These are phyloP conservation scores for Microplitis deprimator DNA, from an alignment of 2,888 invertebrate genomes.

Conservation along the genomic window DNA sequence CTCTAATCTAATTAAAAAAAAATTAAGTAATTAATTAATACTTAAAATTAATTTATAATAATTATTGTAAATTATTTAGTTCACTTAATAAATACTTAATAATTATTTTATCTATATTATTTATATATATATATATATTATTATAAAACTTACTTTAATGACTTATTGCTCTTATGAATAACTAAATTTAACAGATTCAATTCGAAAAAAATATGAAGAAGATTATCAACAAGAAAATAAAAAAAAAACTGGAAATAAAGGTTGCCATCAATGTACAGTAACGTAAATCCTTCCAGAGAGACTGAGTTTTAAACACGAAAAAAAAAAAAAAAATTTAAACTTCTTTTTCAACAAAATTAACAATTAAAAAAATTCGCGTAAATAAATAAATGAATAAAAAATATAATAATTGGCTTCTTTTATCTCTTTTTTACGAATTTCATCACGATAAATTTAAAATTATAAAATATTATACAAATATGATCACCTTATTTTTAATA, in stretches of 20 bases:
- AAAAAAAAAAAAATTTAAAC: neutral
- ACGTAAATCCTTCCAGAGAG: constrained; percentile 50
- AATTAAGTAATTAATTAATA: no score
- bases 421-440: constrained; percentile 4
- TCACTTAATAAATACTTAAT: no score
- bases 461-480: neutral
- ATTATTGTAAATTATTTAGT: no score
- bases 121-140: no score
- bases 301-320: constrained; percentile 19
- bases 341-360: neutral
- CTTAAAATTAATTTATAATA: no score
- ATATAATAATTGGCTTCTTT: constrained; percentile 4
- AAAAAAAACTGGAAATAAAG: constrained; percentile 57
- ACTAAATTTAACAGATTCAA: constrained; percentile 55
- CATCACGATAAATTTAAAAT: neutral
- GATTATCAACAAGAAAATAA: constrained; percentile 62
- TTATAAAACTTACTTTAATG: no score
- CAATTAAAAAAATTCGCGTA: neutral
- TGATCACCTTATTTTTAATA: neutral
- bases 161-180: neutral
- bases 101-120: no score
- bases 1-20: no score
- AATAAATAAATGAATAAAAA: neutral
- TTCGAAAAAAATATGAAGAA: constrained; percentile 64
- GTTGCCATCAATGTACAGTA: constrained; percentile 63